These are phyloP conservation scores for Mylabris sibirica DNA, from an alignment of 2,888 invertebrate genomes.

Conservation along the genomic window DNA sequence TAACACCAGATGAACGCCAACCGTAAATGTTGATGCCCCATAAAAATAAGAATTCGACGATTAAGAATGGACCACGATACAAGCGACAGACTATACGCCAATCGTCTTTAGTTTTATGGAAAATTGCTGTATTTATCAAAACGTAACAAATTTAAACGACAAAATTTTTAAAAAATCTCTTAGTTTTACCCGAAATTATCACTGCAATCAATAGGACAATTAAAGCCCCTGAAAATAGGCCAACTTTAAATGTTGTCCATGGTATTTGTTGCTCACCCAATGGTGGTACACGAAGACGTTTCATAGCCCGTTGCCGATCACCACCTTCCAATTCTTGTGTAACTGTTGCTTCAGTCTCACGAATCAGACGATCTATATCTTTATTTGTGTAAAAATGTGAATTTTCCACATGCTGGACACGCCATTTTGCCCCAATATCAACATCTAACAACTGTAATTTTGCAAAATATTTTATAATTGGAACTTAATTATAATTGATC, in stretches of 20 bases:
- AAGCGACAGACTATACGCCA: constrained; percentile 83
- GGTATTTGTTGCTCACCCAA: constrained; percentile 83
- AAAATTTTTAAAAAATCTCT: background rate
- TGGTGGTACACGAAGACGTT: constrained; percentile 83
- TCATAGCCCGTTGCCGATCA: constrained; percentile 87
- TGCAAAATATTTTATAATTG: background rate
- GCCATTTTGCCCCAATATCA: constrained; percentile 69
- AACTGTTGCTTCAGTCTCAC: constrained; percentile 77
- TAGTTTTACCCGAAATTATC: background rate
- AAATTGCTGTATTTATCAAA: constrained; percentile 68
- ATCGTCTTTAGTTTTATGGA: constrained; percentile 76
- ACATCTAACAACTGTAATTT: background rate
- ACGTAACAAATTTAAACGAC: background rate
- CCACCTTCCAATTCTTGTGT: constrained; percentile 78
- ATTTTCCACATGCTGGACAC: constrained; percentile 79
- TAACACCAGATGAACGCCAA: constrained; percentile 83
- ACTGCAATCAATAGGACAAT: constrained; percentile 77
- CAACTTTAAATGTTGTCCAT: constrained; percentile 85
- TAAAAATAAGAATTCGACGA: constrained; percentile 78
- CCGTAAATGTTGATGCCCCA: constrained; percentile 84
- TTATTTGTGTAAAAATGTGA: constrained; percentile 85
- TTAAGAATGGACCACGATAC: constrained; percentile 80
- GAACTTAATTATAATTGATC: constrained; percentile 9
- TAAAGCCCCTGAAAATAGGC: constrained; percentile 84
- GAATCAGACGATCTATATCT: constrained; percentile 84